Evolutionary conservation across 2,888 invertebrate species (phyloP), one percentile per base, ranked within the genome.

Genomic region (Beris chalybata): DNA sequence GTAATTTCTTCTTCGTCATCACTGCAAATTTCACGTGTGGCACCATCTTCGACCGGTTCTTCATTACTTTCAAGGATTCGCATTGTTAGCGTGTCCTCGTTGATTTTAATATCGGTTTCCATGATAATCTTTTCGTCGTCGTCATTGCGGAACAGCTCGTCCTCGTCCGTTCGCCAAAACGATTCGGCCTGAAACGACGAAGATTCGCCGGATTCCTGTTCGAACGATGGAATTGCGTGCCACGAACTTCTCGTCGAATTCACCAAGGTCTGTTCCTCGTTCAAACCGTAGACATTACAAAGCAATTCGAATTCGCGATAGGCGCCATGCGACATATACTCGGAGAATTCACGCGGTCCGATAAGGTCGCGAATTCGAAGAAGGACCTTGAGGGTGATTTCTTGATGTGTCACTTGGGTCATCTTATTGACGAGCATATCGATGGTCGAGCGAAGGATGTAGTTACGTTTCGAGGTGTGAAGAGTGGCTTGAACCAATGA

Each of bases 101-200:
- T 88, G 70, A 93, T 88, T 74, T 91, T 87, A 31, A 92, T 91
- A 82, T 92, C 92, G 0, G 92, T 92, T 80, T 92, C 92, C 73
- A 92, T 84, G 55, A 92, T 90, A 0, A 92, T 86, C 77, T 86
- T 88, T 31, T 86, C 88, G 70, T 52, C 15, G 7, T 29, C 22
- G 11, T 12, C n/a, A 6, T 52, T 38, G 32, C 50, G 50, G 61
- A 50, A 43, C 12, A 52, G 6, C 2, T 50, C 15, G 22, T 74
- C 73, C 32, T 74, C 74, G 0, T 74, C 71, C 5, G 73, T 70
- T 54, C 72, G 70, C 76, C 76, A 76, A 53, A 71, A 72, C 15
- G 30, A 12, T 15, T 59, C 67, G 4, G 50, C 32, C 32, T 54
- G 50, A 67, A 45, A 54, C 7, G 54, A 45, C n/a, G 65, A 65